phyloP scores from a whole-genome alignment of 1,140 invertebrate genomes.

The Drosophila obscura region DNA sequence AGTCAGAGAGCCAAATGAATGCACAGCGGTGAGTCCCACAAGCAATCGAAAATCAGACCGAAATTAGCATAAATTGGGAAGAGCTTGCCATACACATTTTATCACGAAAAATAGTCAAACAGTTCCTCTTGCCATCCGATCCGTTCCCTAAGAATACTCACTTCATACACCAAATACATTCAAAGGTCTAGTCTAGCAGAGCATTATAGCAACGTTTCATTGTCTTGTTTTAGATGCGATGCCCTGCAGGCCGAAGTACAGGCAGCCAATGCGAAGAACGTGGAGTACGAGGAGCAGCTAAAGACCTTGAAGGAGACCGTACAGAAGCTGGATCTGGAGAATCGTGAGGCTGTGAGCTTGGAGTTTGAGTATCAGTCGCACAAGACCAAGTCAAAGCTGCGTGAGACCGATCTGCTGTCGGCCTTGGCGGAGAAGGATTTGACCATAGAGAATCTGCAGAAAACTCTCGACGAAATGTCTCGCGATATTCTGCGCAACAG shows the following conservation, averaged over 20 bases:
- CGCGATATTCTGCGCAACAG: constrained; percentile 51
- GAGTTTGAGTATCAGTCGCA: constrained; percentile 75
- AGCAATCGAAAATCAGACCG: background rate
- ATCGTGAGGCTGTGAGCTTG: constrained; percentile 66
- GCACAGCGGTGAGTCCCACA: constrained; percentile 62
- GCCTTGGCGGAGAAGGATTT: constrained; percentile 69
- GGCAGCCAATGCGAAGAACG: constrained; percentile 42
- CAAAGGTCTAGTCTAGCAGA: no score
- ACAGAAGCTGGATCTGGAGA: constrained; percentile 70
- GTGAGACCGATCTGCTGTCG: constrained; percentile 75
- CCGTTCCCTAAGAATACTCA: no score
- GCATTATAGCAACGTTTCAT: background rate
- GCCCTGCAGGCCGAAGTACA: constrained; percentile 45
- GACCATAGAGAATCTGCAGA: constrained; percentile 43
- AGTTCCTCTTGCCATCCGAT: no score
- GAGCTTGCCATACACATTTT: no score
- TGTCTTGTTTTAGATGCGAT: constrained; percentile 38
- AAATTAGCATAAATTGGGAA: no score
- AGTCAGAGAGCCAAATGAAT: constrained; percentile 42
- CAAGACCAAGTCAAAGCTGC: constrained; percentile 60
- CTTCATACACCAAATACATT: no score
- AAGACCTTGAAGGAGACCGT: constrained; percentile 47
- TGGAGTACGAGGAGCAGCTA: constrained; percentile 50
- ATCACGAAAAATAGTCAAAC: no score
- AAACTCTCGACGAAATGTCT: constrained; percentile 41